phyloP scores from a whole-genome alignment of 92 coral and sea anemone species.

The Epizoanthus stellaris region DNA sequence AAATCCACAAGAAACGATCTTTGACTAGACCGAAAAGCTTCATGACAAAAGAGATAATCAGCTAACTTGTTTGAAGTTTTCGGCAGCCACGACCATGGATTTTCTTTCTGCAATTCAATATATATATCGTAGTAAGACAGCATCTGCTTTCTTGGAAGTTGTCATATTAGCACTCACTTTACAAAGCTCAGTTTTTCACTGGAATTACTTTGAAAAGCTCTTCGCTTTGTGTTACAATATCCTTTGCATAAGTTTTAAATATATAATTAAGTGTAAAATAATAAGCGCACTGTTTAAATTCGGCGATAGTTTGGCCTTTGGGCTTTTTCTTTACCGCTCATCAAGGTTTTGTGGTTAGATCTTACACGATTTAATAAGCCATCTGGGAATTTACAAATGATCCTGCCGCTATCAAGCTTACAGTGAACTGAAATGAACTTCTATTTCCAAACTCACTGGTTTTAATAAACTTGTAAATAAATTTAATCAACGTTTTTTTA shows the following conservation, averaged over 20 bases:
- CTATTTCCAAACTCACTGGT: not conserved
- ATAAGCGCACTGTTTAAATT: not conserved
- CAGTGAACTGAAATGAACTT: not conserved
- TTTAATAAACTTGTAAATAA: constrained; percentile 6
- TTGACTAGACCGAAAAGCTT: no score
- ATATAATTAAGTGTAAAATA: not conserved
- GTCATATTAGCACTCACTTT: not conserved
- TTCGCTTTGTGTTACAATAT: constrained; percentile 6
- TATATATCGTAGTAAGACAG: not conserved
- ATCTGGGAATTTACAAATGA: not conserved
- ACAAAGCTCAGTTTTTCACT: constrained; percentile 21
- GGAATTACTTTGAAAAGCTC: not conserved
- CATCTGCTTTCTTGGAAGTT: constrained; percentile 1
- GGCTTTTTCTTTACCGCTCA: no score
- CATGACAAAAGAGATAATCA: no score
- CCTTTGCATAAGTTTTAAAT: constrained; percentile 7
- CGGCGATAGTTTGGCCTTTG: not conserved
- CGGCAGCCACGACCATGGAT: not conserved
- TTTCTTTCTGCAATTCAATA: not conserved
- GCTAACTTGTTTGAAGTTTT: no score
- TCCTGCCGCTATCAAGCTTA: not conserved
- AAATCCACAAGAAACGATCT: no score
- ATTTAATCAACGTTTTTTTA: not conserved
- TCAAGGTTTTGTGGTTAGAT: no score
- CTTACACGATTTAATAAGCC: not conserved